Base-by-base conservation (phyloP, 2,113 vertebrate species). In the Otus sunia region DNA sequence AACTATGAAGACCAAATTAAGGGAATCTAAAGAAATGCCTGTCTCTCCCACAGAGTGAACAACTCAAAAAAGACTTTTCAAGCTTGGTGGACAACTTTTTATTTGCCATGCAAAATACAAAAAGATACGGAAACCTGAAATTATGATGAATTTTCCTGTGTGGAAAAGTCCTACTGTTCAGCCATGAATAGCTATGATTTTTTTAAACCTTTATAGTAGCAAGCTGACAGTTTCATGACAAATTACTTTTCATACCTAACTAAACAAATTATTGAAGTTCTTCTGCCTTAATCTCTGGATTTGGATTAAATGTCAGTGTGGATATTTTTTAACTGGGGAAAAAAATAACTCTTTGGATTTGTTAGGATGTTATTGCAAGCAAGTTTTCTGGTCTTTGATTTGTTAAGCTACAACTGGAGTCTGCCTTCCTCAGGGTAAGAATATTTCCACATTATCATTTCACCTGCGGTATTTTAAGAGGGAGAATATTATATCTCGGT, bases 371-470 rank as follows among this genome's bases (percentile, higher is more conserved):
- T 97, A 96, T 97, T 98, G 83, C 97, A 98, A 96, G 93, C 97
- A 96, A 97, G 96, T 96, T 98, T 98, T 95, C 95, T 98, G 86
- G 97, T 97, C 95, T 98, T 97, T 97, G 97, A 98, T 97, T 98
- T 98, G 85, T 96, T 98, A 86, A 98, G 95, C 93, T 97, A 97
- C 97, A 96, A 91, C 96, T 98, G 98, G 97, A 98, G 92, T 92
- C 97, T 97, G 94, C 95, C 96, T 97, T 97, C 97, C 56, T 97
- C 94, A 23, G 98, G 98, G 98, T 98, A 98, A 98, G 98, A 97
- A 68, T 95, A 86, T 96, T 97, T 98, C 92, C 94, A 52, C 90
- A 39, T 97, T 97, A 74, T 91, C 93, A n/a, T 96, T 97, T 49
- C 92, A 86, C 95, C 85, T 97, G 92, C 16, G 11, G 59, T 91